Base-by-base conservation (phyloP, 2,113 vertebrate genomes). In the Limnothrissa miodon region DNA sequence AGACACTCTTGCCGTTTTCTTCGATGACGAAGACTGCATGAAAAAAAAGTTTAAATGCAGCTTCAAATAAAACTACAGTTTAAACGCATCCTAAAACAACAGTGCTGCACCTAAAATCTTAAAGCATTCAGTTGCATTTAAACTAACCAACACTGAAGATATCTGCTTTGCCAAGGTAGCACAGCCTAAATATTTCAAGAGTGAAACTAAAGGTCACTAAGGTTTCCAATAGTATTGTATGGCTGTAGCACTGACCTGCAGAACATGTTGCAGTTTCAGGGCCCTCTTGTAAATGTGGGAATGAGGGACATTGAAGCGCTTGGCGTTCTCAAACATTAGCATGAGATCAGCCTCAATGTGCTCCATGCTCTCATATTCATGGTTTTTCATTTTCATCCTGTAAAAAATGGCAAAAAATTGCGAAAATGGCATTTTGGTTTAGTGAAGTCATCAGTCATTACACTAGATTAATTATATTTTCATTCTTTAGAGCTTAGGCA, bases 291-390 rank as follows among this genome's bases (percentile, higher is more conserved):
- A 99, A 94, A 99, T 97, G 86, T 97, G 96, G 78, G 98, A 99
- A 90, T 97, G 98, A 81, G 98, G 97, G 88, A 97, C 96, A 29
- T 99, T 99, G 90, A 97, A 99, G 82, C 97, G 98, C 84, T 99
- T 99, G 84, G 98, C 97, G 84, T 99, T 99, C 94, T 99, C 98
- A 92, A 99, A 98, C 98, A 99, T 98, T 91, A 96, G 87, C 81
- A 96, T 98, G 89, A 99, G 91, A 89, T 99, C 98, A 39, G 94
- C 89, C 84, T 98, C 97, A 79, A 99, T 89, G 80, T 98, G 97
- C 92, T 99, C 98, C 81, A 98, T 92, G 36, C 93, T 98, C 91
- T 99, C 97, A 74, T 97, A 99, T 84, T 99, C 97, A 6, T 97
- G 97, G 90, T 94, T 98, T 93, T 97, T 99, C 93, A 99, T 95